Base-by-base conservation (phyloP, 2,113 vertebrate species). In the Crotalus tigris region DNA sequence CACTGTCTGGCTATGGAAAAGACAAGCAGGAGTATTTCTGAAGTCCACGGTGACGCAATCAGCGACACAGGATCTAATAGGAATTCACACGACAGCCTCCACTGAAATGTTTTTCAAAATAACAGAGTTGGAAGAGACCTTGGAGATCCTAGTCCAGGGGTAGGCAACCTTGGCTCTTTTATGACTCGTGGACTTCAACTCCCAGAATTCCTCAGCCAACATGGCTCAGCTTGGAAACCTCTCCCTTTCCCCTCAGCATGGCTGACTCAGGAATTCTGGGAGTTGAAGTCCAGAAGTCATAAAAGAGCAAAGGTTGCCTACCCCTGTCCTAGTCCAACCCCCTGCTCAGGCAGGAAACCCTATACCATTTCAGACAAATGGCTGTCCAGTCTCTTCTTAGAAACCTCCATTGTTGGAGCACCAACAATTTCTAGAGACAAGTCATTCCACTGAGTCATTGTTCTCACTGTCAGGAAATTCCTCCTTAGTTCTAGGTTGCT, bases 1-100 rank as follows among this genome's bases (percentile, higher is more conserved):
- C 95, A 95, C 93, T 23, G 64, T 87, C 90, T 55, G 94, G 94
- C 92, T 95, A 87, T 89, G 57, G 55, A 54, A 85, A 59, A 93
- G 81, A 93, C 51, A 91, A 93, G 92, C 93, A 93, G 61, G 26
- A 55, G 54, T 86, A 33, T 87, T 49, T 51, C 93, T 88, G 91
- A 86, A 19, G n/a, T 86, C 49, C 0, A 0, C 0, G 3, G 0
- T 0, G 57, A 59, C 85, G 88, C 1, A 91, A 55, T 90, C 51
- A 61, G 88, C 51, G 19, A 7, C n/a, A 24, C 61, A 12, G 44
- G 8, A 6, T 55, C 24, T 55, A 51, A 61, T 53, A 21, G 10
- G 24, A 54, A 75, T 39, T 91, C 75, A 44, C 10, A 58, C 7
- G 44, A 7, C 12, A 4, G 13, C 33, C 44, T 46, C 44, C 86